Evolutionary conservation across 1,140 invertebrate genomes (phyloP), one percentile per base, ranked within the genome.

Genomic region (Drosophila ironensis): DNA sequence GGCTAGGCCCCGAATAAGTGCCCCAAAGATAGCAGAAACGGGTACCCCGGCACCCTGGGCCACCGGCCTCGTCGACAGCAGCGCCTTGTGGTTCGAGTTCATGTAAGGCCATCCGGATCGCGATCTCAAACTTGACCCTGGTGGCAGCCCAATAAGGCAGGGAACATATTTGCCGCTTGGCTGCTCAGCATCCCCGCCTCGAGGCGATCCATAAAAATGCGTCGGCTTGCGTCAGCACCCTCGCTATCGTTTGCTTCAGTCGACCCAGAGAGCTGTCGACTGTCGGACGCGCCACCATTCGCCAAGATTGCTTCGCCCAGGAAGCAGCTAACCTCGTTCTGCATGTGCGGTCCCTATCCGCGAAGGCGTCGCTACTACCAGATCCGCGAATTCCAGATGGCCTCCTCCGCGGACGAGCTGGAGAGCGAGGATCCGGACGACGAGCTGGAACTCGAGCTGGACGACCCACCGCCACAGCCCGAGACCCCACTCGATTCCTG

Each of bases 291-390:
- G 33, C 50, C 12, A 35, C 9, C 47, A 70, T 56, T 64, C 37
- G 46, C 70, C 87, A 89, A 89, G 72, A 89, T 89, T 82, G 87
- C 87, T 66, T 78, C 87, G 52, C 72, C 69, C 47, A 88, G 61
- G 60, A 88, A 88, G 52, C 60, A 86, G 61, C 75, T 82, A 28
- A 89, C 87, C 52, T 89, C 87, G 28, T 82, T 89, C 46, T 88
- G 82, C 52, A 87, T 89, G 73, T 89, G 82, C 60, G 75, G 82
- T 53, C 78, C 87, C 12, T 69, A 87, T 74, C 69, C 67, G 35
- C 66, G 75, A 41, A 67, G 72, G 16, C 46, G 82, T 46, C 78
- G 87, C 45, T 89, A 74, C 59, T 89, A 88, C 52, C 81, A 89
- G 41, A 87, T 86, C 22, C 87, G 78, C 1, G 87, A 87, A 77